Conservation (phyloP, 2,888 invertebrate genomes). For the Agrilus cyanescens region DNA sequence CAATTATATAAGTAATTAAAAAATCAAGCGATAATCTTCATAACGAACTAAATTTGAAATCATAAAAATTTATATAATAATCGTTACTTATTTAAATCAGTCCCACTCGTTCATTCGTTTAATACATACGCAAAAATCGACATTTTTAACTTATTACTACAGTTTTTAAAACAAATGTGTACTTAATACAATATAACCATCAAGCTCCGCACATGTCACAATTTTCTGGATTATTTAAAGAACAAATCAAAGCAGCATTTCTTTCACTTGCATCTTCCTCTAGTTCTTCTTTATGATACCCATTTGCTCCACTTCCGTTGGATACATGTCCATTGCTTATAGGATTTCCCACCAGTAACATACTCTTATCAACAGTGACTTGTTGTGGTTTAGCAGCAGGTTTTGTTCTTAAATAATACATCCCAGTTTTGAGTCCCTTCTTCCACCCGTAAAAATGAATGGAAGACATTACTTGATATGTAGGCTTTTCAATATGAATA, state of each 20-base stretch:
- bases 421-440: conserved; percentile 93
- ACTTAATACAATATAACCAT: conserved; percentile 16
- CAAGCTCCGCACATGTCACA: conserved; percentile 80
- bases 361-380: conserved; percentile 90
- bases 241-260: conserved; percentile 72
- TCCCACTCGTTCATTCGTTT: too few relatives aligned
- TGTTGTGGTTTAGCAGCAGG: conserved; percentile 95
- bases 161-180: too few relatives aligned
- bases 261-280: conserved; percentile 36
- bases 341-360: conserved; percentile 33
- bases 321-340: conserved; percentile 6
- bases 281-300: conserved; percentile 29
- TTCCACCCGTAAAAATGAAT: conserved; percentile 99
- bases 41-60: too few relatives aligned
- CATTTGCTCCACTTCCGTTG: conserved; percentile 8
- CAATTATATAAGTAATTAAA: too few relatives aligned
- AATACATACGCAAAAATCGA: too few relatives aligned
- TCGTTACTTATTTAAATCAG: too few relatives aligned
- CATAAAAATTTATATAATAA: too few relatives aligned
- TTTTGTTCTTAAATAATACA: conserved; percentile 96
- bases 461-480: conserved; percentile 85
- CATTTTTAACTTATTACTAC: too few relatives aligned
- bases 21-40: too few relatives aligned
- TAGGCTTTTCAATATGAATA: conserved; percentile 91
- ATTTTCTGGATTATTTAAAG: conserved; percentile 73